Conservation (phyloP, 2,888 invertebrate species). For the Microchrysa polita region DNA sequence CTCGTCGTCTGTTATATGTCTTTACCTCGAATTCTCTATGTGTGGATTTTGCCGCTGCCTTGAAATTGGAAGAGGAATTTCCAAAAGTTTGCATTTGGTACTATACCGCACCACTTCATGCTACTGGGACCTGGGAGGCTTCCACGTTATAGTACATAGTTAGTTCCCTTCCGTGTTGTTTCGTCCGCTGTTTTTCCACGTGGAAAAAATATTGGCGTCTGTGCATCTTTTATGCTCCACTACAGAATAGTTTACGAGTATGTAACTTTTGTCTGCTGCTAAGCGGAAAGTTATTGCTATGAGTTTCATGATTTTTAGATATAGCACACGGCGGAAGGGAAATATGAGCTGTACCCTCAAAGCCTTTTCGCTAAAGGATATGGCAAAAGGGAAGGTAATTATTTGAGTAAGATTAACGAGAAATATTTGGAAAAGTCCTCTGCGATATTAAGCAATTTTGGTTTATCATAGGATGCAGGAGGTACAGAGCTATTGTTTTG, state of each 20-base stretch:
- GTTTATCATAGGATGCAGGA: too few species aligned
- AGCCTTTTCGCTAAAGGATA: too few species aligned
- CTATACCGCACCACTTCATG: not conserved
- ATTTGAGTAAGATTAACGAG: not conserved
- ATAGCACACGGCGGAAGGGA: not conserved
- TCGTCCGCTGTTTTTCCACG: slow-evolving; percentile 19
- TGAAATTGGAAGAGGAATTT: not conserved
- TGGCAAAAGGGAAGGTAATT: not conserved
- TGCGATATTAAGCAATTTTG: not conserved
- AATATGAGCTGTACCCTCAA: not conserved
- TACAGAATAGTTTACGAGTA: slow-evolving; percentile 36
- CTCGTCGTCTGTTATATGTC: not conserved
- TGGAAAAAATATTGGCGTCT: slow-evolving; percentile 25
- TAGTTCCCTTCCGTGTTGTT: not conserved
- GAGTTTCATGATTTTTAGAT: slow-evolving; percentile 17
- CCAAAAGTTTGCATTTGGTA: not conserved
- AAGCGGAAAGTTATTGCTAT: slow-evolving; percentile 28
- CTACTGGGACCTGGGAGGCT: slow-evolving; percentile 2
- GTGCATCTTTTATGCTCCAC: slow-evolving; percentile 33
- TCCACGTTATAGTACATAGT: too few species aligned
- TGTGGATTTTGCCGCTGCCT: not conserved
- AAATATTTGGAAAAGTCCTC: slow-evolving; percentile 8
- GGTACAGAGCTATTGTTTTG: too few species aligned
- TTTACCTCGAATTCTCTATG: too few species aligned
- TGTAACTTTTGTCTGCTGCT: slow-evolving; percentile 39